These are phyloP conservation scores for Drosophila parthenogenetica DNA, from an alignment of 2,888 invertebrate genomes.

Conservation along the genomic window DNA sequence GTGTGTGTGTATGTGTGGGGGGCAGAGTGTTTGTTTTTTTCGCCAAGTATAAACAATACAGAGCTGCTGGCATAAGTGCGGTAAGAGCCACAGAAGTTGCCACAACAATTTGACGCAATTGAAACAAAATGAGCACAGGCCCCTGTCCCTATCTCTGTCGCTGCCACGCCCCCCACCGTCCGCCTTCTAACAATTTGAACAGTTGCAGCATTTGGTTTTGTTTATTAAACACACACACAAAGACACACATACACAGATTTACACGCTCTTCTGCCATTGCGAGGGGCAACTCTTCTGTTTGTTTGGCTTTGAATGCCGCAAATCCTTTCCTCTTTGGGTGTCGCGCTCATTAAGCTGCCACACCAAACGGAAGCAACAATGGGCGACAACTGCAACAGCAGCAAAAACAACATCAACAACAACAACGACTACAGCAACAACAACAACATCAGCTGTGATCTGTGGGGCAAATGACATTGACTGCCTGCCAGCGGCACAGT, in stretches of 20 bases:
- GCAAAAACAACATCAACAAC: conserved; percentile 22
- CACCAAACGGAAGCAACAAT: conserved; percentile 74
- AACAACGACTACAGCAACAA: conserved; percentile 33
- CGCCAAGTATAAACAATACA: conserved; percentile 68
- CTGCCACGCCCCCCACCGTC: background rate
- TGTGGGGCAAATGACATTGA: conserved; percentile 67
- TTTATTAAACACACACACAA: conserved; percentile 40
- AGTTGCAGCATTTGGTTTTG: conserved; percentile 64
- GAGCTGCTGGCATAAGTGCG: conserved; percentile 55
- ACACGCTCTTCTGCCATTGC: conserved; percentile 27
- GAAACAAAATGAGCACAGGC: conserved; percentile 70
- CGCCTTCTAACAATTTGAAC: conserved; percentile 17
- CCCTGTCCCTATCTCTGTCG: background rate
- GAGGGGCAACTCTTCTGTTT: conserved; percentile 38
- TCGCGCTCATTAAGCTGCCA: conserved; percentile 73
- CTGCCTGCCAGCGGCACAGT: conserved; percentile 55
- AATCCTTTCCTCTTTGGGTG: conserved; percentile 71
- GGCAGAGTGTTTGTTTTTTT: conserved; percentile 61
- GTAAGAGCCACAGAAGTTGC: conserved; percentile 64
- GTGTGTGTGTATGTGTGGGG: conserved; percentile 31
- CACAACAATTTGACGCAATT: conserved; percentile 78
- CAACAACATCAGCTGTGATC: conserved; percentile 47
- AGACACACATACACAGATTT: conserved; percentile 20
- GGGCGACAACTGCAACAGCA: conserved; percentile 64
- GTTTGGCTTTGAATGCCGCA: conserved; percentile 50